phyloP scores from a whole-genome alignment of 2,888 invertebrate species.

The Buathra laborator region DNA sequence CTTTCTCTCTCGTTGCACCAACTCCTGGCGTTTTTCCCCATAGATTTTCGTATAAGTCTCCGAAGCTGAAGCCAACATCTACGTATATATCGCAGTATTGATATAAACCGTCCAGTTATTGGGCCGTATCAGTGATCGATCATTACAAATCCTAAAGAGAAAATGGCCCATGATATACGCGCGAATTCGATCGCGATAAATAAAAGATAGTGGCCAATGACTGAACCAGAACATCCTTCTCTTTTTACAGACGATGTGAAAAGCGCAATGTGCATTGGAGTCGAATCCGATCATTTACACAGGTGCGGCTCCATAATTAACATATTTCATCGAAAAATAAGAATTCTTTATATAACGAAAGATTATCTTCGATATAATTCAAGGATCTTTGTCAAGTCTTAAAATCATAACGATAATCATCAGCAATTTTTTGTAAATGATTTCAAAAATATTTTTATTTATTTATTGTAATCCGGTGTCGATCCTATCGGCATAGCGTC shows the following conservation, averaged over 20 bases:
- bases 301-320: too few relatives aligned
- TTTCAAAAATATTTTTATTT: background rate
- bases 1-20: slow-evolving; percentile 26
- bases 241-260: too few relatives aligned
- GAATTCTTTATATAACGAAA: too few relatives aligned
- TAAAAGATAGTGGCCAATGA: background rate
- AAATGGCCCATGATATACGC: background rate
- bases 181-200: background rate
- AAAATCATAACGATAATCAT: too few relatives aligned
- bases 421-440: too few relatives aligned
- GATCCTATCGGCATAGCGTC: background rate
- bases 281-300: too few relatives aligned
- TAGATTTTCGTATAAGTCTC: slow-evolving; percentile 22
- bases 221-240: background rate
- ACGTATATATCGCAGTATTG: background rate
- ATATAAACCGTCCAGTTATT: slow-evolving; percentile 10
- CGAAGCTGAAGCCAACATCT: slow-evolving; percentile 1
- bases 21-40: background rate
- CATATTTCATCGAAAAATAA: too few relatives aligned
- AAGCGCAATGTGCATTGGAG: too few relatives aligned
- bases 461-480: background rate
- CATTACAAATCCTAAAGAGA: background rate
- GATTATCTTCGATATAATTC: too few relatives aligned
- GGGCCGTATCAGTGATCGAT: slow-evolving; percentile 1
- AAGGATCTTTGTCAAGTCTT: too few relatives aligned